Evolutionary conservation across 1,140 invertebrate species (phyloP).

Genomic region (Orius insidiosus): DNA sequence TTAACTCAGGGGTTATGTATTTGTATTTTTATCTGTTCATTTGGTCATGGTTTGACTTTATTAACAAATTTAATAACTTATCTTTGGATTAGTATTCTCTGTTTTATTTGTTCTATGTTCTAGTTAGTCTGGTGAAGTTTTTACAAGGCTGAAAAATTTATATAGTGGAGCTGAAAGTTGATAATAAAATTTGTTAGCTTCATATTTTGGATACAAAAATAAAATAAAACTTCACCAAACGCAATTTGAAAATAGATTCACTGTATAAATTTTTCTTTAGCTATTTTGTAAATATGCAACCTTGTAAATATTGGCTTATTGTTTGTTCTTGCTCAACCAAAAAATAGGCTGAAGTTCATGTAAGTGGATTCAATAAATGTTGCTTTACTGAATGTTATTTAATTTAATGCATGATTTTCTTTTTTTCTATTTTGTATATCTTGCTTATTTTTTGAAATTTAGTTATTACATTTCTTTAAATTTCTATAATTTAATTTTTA

Average conservation of each 20-base stretch:
- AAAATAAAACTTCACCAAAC: too few relatives aligned
- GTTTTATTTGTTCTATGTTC: slow-evolving; percentile 2
- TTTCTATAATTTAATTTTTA: slow-evolving; percentile 29
- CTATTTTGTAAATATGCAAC: slow-evolving; percentile 15
- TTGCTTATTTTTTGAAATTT: too few relatives aligned
- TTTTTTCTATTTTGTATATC: slow-evolving; percentile 6
- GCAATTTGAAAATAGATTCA: slow-evolving; percentile 1
- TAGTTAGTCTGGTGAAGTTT: too few relatives aligned
- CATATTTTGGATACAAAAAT: too few relatives aligned
- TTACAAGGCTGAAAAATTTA: too few relatives aligned
- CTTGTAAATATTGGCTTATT: slow-evolving; percentile 27
- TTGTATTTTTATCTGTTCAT: too few relatives aligned
- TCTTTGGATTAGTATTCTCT: background rate
- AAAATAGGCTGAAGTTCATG: slow-evolving; percentile 32
- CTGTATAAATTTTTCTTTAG: slow-evolving; percentile 3
- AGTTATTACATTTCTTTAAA: too few relatives aligned
- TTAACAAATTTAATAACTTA: background rate
- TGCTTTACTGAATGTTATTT: slow-evolving; percentile 8
- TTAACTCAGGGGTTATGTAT: too few relatives aligned
- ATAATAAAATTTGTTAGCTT: too few relatives aligned
- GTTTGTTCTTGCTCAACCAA: slow-evolving; percentile 23
- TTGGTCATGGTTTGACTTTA: too few relatives aligned
- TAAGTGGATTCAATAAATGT: slow-evolving; percentile 25
- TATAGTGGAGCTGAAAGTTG: too few relatives aligned
- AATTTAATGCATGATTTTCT: slow-evolving; percentile 6